Evolutionary conservation across 2,888 invertebrate species (phyloP), one percentile per base, ranked within the genome.

Genomic region (Eulithis prunata): DNA sequence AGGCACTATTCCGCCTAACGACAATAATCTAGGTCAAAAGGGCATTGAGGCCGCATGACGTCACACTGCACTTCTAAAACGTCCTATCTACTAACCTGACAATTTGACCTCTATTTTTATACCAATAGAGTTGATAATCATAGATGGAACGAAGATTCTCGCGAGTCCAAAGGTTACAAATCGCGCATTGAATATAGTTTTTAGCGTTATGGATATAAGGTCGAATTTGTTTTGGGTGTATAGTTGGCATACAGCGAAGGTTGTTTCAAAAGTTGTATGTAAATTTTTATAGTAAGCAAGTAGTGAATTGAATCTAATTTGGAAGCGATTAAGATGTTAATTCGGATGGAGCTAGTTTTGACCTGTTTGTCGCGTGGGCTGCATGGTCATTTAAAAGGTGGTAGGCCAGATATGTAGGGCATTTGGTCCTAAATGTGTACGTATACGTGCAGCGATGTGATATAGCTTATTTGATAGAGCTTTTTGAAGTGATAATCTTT

Each of bases 21-120:
- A 89, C 89, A 83, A 75, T 71, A 86, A 80, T 41, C 81, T 88
- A 79, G 87, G 88, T 86, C 87, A 87, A 75, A 87, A 87, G 88
- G 87, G 89, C 80, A 83, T 73, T 72, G 82, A 76, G 77, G 70
- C 70, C 71, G 74, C 14, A 72, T 87, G 87, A 88, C 88, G 87
- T 87, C 87, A 86, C 73, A 75, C 65, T 89, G 89, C 88, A 89
- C 86, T 83, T 78, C 41, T 10, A 13, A 60, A 69, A 64, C 54
- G 10, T 36, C 10, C 1, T 12, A 55, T 28, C 57, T 32, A 57
- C 43, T 36, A 46, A 28, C 36, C 46, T 21, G 49, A 49, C 49
- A 49, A 10, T 57, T 21, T 45, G 43, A 45, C 14, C 51, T 58
- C n/a, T 58, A 58, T 51, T n/a, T 0, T 51, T n/a, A n/a, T 28